These are phyloP conservation scores for Schlechtendalia chinensis DNA, from an alignment of 1,140 invertebrate species.

Conservation along the genomic window DNA sequence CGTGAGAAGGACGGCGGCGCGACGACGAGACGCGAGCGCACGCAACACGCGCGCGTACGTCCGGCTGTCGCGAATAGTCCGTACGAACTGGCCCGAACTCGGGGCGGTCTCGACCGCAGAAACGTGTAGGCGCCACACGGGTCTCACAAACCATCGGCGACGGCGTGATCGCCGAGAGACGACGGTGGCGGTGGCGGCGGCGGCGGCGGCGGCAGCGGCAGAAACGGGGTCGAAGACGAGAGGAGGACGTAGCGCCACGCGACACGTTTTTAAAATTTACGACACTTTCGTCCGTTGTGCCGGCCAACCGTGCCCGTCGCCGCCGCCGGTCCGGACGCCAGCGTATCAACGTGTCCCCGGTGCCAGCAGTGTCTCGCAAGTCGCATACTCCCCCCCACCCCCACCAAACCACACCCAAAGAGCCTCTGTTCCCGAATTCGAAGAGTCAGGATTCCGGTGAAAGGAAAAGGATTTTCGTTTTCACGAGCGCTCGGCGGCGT, in stretches of 20 bases:
- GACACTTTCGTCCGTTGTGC: conserved; percentile 17
- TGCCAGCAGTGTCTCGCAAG: conserved; percentile 11
- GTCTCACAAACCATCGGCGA: not conserved
- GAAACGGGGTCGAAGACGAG: not conserved
- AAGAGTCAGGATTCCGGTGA: not conserved
- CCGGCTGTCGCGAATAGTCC: not conserved
- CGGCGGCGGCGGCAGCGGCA: too few relatives aligned
- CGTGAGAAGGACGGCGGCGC: not conserved
- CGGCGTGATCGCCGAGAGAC: not conserved
- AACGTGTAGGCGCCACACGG: conserved; percentile 32
- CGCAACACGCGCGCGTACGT: not conserved
- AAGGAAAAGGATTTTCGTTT: not conserved
- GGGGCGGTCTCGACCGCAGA: not conserved
- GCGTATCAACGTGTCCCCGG: conserved; percentile 5
- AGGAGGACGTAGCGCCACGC: too few relatives aligned
- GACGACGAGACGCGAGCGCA: not conserved
- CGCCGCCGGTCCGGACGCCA: not conserved
- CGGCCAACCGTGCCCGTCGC: not conserved
- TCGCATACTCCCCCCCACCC: too few relatives aligned
- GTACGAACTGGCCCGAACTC: conserved; percentile 17
- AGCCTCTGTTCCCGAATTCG: not conserved
- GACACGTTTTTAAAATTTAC: conserved; percentile 37
- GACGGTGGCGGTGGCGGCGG: too few relatives aligned
- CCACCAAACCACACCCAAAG: too few relatives aligned
- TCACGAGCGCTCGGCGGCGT: too few relatives aligned